These are phyloP conservation scores for Ia io DNA, from an alignment of 2,113 vertebrate genomes.

Conservation along the genomic window DNA sequence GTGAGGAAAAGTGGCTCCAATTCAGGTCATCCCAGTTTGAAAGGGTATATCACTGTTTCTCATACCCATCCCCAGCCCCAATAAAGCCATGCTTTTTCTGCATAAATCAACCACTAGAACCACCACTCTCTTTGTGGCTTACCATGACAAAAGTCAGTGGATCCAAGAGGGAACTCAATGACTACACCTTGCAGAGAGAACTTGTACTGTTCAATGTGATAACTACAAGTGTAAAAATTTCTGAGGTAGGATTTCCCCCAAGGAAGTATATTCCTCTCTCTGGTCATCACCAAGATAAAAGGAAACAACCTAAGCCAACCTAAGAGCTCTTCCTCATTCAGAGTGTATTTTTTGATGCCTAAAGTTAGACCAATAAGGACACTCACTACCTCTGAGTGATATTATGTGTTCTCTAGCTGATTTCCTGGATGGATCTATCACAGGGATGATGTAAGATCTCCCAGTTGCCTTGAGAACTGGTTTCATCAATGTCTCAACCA, in stretches of 20 bases:
- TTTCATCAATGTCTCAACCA: conserved; percentile 12
- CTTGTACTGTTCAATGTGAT: background rate
- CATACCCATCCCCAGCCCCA: background rate
- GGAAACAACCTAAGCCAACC: background rate
- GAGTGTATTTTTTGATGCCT: background rate
- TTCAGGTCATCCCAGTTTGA: background rate
- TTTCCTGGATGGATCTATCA: background rate
- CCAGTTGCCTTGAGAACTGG: background rate
- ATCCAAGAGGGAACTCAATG: background rate
- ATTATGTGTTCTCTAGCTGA: background rate
- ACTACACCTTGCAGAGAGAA: background rate
- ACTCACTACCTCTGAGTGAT: background rate
- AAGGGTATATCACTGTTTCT: background rate
- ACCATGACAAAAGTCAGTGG: background rate
- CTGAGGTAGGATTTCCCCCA: background rate
- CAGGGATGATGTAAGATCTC: conserved; percentile 29
- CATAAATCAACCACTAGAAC: background rate
- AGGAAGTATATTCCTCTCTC: background rate
- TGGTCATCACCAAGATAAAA: background rate
- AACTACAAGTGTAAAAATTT: background rate
- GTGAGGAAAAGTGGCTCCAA: background rate
- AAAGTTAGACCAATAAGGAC: background rate
- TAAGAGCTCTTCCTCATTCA: background rate
- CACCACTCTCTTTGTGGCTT: background rate
- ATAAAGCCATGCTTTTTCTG: background rate